These are phyloP conservation scores for Smithornis capensis DNA, from an alignment of 2,113 vertebrate species.

Conservation along the genomic window DNA sequence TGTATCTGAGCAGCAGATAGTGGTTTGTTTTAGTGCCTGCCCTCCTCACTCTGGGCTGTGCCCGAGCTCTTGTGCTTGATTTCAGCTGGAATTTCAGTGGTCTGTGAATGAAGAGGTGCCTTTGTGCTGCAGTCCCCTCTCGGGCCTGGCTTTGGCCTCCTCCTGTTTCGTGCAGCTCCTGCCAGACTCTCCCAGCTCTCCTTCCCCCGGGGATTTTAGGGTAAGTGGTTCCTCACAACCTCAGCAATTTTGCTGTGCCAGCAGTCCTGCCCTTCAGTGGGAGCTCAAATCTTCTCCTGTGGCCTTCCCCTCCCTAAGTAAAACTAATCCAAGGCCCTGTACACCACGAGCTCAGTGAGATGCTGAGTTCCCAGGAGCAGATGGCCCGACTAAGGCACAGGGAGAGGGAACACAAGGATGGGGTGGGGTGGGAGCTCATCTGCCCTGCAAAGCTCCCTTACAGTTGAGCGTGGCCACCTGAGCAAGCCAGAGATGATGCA, in stretches of 20 bases:
- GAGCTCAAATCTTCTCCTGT: not conserved
- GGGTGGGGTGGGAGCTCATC: not conserved
- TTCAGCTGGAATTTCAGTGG: rapidly evolving
- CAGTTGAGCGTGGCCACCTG: not conserved
- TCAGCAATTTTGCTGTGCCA: not conserved
- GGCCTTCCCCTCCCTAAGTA: not conserved
- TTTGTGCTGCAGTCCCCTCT: not conserved
- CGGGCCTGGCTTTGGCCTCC: not conserved
- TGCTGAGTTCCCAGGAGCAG: not conserved
- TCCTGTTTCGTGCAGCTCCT: not conserved
- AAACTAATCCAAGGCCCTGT: not conserved
- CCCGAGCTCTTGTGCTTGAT: rapidly evolving
- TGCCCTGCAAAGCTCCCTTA: not conserved
- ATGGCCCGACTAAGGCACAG: rapidly evolving
- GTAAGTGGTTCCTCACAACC: not conserved
- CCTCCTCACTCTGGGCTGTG: not conserved
- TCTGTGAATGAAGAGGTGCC: not conserved
- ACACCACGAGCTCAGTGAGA: rapidly evolving
- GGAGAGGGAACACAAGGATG: not conserved
- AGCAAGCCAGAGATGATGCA: not conserved
- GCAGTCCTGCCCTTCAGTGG: not conserved
- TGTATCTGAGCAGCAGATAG: rapidly evolving
- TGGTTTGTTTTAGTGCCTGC: not conserved
- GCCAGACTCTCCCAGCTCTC: not conserved
- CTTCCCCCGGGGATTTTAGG: rapidly evolving